Conservation (phyloP, 2,888 invertebrate species). For the Trichogramma evanescens region DNA sequence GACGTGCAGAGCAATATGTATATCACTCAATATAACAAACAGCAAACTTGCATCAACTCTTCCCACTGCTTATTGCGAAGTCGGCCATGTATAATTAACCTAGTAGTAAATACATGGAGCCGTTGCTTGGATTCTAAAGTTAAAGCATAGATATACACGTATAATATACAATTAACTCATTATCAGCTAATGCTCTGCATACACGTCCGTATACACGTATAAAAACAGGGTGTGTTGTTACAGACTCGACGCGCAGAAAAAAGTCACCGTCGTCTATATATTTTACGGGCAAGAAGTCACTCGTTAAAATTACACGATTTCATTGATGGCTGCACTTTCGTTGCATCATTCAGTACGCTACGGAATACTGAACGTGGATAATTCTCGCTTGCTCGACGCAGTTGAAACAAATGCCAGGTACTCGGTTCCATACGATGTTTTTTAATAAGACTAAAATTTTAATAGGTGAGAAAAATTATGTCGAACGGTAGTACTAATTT, state of each 20-base stretch:
- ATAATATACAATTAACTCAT: slow-evolving; percentile 15
- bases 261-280: neutral
- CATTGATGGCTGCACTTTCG: neutral
- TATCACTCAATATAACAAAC: slow-evolving; percentile 3
- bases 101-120: neutral
- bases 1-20: neutral
- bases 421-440: too few relatives aligned
- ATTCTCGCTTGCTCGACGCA: too few relatives aligned
- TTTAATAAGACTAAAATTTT: too few relatives aligned
- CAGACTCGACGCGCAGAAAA: neutral
- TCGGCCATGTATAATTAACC: slow-evolving; percentile 12
- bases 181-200: slow-evolving; percentile 15
- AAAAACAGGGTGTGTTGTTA: neutral
- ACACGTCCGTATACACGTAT: neutral
- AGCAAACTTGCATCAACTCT: slow-evolving; percentile 2
- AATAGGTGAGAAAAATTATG: too few relatives aligned
- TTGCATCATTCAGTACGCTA: slow-evolving; percentile 2
- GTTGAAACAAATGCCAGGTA: too few relatives aligned
- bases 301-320: neutral
- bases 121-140: neutral
- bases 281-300: neutral
- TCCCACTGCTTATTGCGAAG: slow-evolving; percentile 15
- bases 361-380: too few relatives aligned
- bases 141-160: too few relatives aligned
- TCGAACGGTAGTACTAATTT: too few relatives aligned